A percentile compares a stretch with the other conserved stretches of the same genome.
These are phyloP conservation scores for Lanistes nyassanus DNA, from an alignment of 1,140 invertebrate species.

Conservation along the genomic window DNA sequence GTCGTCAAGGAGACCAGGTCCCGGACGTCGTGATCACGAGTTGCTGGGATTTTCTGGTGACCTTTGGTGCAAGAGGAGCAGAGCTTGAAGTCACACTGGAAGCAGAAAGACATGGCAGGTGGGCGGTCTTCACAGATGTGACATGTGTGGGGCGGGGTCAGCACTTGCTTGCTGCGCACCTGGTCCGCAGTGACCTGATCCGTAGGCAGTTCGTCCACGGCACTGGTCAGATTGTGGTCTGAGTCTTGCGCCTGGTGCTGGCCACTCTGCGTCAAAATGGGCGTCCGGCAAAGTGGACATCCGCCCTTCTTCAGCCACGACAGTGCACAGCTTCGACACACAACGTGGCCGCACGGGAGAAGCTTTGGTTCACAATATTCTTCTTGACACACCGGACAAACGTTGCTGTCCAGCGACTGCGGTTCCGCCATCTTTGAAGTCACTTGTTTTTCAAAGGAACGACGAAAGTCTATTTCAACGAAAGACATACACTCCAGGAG, in stretches of 20 bases:
- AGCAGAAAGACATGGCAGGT: background rate
- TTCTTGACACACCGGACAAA: conserved; percentile 17
- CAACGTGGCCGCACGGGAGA: conserved; percentile 9
- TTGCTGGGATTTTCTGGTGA: background rate
- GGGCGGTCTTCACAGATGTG: background rate
- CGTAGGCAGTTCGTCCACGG: conserved; percentile 8
- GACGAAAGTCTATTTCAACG: too few relatives aligned
- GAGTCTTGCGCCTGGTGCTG: background rate
- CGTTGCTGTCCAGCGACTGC: background rate
- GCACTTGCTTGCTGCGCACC: background rate
- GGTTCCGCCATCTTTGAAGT: too few relatives aligned
- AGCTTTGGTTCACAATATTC: conserved; percentile 1
- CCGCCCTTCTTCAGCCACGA: conserved; percentile 1
- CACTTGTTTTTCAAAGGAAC: too few relatives aligned
- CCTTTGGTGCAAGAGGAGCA: background rate
- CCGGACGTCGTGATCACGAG: background rate
- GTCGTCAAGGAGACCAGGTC: background rate
- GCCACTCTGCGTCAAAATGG: background rate
- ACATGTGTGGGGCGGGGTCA: background rate
- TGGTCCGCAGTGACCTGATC: background rate
- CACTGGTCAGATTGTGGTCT: background rate
- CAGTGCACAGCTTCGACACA: background rate
- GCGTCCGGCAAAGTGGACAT: conserved; percentile 11
- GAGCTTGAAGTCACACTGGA: conserved; percentile 1
- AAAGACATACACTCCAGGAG: too few relatives aligned